Conservation (phyloP, 2,888 invertebrate species). For the Leucozona laternaria region DNA sequence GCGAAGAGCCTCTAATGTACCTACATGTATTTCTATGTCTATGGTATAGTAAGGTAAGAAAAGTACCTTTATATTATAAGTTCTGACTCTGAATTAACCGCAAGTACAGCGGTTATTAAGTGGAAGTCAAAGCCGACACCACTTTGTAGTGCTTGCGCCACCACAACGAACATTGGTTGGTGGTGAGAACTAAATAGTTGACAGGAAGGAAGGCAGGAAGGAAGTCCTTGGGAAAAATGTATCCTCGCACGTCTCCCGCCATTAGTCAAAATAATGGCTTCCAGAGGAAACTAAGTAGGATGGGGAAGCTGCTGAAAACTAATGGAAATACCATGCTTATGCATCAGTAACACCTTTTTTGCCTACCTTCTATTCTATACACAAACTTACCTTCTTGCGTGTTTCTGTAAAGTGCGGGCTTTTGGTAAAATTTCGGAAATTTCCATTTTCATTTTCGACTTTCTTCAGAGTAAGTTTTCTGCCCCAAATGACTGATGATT, state of each 20-base stretch:
- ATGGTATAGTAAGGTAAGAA: background rate
- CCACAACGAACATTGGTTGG: background rate
- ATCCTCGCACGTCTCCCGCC: constrained; percentile 65
- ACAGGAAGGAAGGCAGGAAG: constrained; percentile 70
- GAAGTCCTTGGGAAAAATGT: constrained; percentile 72
- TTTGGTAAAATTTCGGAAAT: constrained; percentile 57
- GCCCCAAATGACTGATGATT: constrained; percentile 67
- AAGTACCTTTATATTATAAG: constrained; percentile 27
- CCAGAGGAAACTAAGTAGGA: constrained; percentile 8
- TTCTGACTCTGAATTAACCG: constrained; percentile 60
- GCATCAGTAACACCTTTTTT: constrained; percentile 13
- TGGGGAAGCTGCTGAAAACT: constrained; percentile 32
- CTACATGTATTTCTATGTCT: background rate
- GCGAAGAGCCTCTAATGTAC: constrained; percentile 46
- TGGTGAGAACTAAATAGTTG: constrained; percentile 48
- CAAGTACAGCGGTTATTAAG: constrained; percentile 64
- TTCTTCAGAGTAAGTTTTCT: constrained; percentile 56
- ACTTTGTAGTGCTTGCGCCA: constrained; percentile 23
- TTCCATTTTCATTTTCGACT: constrained; percentile 69
- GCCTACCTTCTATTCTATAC: background rate
- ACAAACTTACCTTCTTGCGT: constrained; percentile 31
- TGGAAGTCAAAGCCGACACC: constrained; percentile 56
- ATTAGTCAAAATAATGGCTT: constrained; percentile 72
- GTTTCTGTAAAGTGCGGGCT: constrained; percentile 40
- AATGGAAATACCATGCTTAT: constrained; percentile 52